Evolutionary conservation across 2,797 vertebrate genomes (phyloP).

Genomic region (Anguilla obscura): DNA sequence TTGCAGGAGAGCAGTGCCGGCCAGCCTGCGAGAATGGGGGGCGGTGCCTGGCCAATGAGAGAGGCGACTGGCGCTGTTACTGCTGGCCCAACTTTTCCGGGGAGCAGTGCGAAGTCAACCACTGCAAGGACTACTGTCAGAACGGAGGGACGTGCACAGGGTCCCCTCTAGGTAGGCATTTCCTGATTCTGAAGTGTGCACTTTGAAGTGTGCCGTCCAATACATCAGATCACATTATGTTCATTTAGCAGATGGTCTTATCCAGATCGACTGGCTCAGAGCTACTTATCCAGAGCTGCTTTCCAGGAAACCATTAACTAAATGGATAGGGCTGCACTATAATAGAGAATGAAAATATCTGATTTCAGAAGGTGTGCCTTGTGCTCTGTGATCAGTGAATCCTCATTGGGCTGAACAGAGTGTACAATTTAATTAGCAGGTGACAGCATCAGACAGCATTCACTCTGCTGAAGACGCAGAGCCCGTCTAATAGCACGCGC

Average conservation of each 20-base stretch:
- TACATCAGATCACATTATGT: not conserved
- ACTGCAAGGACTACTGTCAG: conserved; percentile 81
- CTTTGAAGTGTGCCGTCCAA: not conserved
- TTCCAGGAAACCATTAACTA: not conserved
- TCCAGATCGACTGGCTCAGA: not conserved
- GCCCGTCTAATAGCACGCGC: not conserved
- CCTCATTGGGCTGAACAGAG: not conserved
- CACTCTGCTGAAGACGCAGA: not conserved
- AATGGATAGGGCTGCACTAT: not conserved
- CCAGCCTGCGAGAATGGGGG: conserved; percentile 82
- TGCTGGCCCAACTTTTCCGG: conserved; percentile 86
- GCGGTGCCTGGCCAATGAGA: conserved; percentile 81
- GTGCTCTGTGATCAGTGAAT: not conserved
- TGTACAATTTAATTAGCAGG: not conserved
- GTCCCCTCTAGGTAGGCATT: conserved; percentile 74
- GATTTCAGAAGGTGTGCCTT: not conserved
- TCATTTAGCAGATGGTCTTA: not conserved
- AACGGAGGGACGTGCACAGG: conserved; percentile 81
- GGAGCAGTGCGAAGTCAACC: conserved; percentile 80
- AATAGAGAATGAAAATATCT: not conserved
- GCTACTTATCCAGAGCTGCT: not conserved
- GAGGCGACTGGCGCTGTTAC: conserved; percentile 77
- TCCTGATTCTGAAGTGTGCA: not conserved
- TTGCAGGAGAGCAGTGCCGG: conserved; percentile 76
- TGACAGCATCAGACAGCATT: not conserved